Conservation (phyloP, 2,113 vertebrate genomes). For the Perca flavescens region DNA sequence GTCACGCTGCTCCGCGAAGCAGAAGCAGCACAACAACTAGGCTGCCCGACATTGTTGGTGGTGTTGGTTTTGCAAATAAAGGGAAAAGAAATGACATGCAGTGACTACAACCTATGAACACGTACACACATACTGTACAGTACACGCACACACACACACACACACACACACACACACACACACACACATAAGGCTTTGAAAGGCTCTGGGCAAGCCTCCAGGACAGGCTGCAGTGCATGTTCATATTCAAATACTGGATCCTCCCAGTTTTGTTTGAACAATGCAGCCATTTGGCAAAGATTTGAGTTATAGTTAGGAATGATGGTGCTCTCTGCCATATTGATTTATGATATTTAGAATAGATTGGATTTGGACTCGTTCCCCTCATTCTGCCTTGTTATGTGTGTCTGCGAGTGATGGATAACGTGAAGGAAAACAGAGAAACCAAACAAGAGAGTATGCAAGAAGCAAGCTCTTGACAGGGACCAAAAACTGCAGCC, state of each 20-base stretch:
- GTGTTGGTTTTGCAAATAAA: constrained; percentile 16
- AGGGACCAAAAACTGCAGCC: not conserved
- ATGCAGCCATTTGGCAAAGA: constrained; percentile 49
- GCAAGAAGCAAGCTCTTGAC: not conserved
- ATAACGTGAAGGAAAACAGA: constrained; percentile 4
- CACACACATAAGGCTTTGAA: constrained; percentile 15
- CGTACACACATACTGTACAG: not conserved
- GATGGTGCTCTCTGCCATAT: constrained; percentile 3
- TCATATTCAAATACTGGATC: constrained; percentile 53
- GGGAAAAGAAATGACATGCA: constrained; percentile 13
- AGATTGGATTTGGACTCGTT: constrained; percentile 22
- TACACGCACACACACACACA: constrained; percentile 15
- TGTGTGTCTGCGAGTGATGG: constrained; percentile 3
- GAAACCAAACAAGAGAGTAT: constrained; percentile 6
- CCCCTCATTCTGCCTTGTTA: not conserved
- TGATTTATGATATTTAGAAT: constrained; percentile 52
- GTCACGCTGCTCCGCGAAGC: not conserved
- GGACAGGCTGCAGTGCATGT: constrained; percentile 25
- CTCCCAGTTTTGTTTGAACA: constrained; percentile 59
- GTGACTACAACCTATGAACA: constrained; percentile 4
- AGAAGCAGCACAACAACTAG: not conserved
- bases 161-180: constrained; percentile 13
- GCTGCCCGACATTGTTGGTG: not conserved
- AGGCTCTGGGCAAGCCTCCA: constrained; percentile 34
- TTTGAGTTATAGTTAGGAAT: constrained; percentile 18